Evolutionary conservation across 2,888 invertebrate genomes (phyloP).

Genomic region (Dysmachus trigonus): DNA sequence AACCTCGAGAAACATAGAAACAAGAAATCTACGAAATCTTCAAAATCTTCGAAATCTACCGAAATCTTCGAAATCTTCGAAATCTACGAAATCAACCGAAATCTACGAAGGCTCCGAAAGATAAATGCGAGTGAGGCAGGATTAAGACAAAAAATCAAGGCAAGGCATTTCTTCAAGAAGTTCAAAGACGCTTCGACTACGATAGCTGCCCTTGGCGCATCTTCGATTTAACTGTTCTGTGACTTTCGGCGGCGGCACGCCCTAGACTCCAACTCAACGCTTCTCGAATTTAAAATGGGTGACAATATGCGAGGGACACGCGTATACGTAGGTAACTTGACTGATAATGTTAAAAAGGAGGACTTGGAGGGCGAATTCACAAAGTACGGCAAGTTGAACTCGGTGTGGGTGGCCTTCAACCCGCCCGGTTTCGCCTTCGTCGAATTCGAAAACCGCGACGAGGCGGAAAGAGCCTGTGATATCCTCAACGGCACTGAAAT

Average conservation of each 20-base stretch:
- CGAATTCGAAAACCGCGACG: conserved; percentile 87
- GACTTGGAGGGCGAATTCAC: conserved; percentile 90
- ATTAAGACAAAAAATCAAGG: background rate
- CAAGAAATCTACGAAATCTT: background rate
- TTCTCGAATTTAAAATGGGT: conserved; percentile 55
- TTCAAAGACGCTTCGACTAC: background rate
- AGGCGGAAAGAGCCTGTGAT: conserved; percentile 86
- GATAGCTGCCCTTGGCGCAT: background rate
- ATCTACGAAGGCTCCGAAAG: background rate
- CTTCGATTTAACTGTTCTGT: background rate
- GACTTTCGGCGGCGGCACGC: conserved; percentile 9
- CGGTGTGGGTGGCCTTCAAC: conserved; percentile 91
- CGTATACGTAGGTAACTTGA: conserved; percentile 90
- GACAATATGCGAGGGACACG: conserved; percentile 71
- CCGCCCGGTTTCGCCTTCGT: conserved; percentile 95
- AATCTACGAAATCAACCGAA: background rate
- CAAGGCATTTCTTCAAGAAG: background rate
- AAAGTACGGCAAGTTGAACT: conserved; percentile 90
- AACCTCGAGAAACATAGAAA: background rate
- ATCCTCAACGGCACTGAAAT: conserved; percentile 88
- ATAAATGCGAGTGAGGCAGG: background rate
- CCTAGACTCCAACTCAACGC: background rate
- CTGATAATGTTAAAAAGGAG: conserved; percentile 89
- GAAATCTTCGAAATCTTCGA: background rate
- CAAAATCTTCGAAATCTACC: background rate